phyloP scores from a whole-genome alignment of 2,888 invertebrate species.

The Agonopterix heracliana region DNA sequence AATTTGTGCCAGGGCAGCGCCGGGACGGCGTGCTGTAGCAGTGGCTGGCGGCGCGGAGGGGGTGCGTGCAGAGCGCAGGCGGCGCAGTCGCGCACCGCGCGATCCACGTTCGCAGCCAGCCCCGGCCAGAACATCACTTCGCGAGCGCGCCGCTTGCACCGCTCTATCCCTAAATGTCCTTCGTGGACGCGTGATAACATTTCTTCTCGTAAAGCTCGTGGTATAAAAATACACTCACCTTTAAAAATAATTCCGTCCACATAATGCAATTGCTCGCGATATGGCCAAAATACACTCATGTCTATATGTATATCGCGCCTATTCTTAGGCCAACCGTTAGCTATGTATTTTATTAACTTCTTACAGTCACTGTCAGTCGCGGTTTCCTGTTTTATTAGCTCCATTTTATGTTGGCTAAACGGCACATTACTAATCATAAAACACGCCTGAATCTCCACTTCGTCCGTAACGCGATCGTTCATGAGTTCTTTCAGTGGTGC shows the following conservation, averaged over 20 bases:
- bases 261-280: conserved; percentile 8
- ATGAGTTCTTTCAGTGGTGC: too few relatives aligned
- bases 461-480: conserved; percentile 2
- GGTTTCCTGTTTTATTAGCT: too few relatives aligned
- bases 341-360: too few relatives aligned
- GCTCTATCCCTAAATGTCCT: conserved; percentile 5
- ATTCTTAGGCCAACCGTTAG: too few relatives aligned
- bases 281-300: conserved; percentile 4
- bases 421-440: conserved; percentile 7
- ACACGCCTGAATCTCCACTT: not conserved
- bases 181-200: conserved; percentile 3
- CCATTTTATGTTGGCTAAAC: too few relatives aligned
- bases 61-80: conserved; percentile 7
- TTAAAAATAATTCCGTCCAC: conserved; percentile 6
- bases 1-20: conserved; percentile 1
- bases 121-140: conserved; percentile 17
- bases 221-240: not conserved
- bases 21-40: conserved; percentile 2
- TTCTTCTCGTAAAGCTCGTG: too few relatives aligned
- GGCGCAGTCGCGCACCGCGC: conserved; percentile 9
- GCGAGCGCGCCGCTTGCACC: conserved; percentile 14
- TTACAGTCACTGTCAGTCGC: too few relatives aligned
- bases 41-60: conserved; percentile 5
- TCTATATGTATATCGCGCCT: conserved; percentile 1
- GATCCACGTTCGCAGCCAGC: conserved; percentile 11